phyloP scores from a whole-genome alignment of 2,797 vertebrate genomes.

The Chloroceryle amazona region DNA sequence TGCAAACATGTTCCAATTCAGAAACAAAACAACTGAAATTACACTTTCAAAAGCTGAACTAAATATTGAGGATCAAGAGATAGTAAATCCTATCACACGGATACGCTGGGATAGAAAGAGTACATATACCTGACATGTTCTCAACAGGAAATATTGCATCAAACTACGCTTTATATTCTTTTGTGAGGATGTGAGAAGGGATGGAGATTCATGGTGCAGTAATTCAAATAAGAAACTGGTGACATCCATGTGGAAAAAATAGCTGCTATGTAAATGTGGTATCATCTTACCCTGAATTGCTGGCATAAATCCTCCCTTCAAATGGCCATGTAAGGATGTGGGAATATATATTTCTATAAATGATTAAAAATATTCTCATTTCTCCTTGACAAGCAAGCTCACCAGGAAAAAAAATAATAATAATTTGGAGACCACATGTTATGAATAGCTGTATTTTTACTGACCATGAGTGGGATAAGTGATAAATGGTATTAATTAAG shows the following conservation, averaged over 20 bases:
- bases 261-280: neutral
- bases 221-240: neutral
- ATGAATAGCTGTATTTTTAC: neutral
- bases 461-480: neutral
- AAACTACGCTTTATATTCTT: neutral
- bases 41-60: neutral
- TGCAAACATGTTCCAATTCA: neutral
- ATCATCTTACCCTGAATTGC: neutral
- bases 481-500: neutral
- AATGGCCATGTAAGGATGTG: neutral
- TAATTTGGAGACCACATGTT: neutral
- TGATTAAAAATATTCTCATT: neutral
- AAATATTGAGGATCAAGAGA: neutral
- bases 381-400: neutral
- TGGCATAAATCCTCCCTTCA: neutral
- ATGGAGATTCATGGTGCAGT: neutral
- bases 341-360: neutral
- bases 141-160: neutral
- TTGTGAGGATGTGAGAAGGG: neutral
- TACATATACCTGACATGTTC: neutral
- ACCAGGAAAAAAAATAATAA: neutral
- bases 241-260: neutral
- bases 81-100: neutral
- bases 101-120: neutral
- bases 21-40: neutral